Percentiles rank a stretch among this genome's conserved stretches.
Evolutionary conservation across 1,140 invertebrate genomes (phyloP).

Genomic region (Dryas iulia): DNA sequence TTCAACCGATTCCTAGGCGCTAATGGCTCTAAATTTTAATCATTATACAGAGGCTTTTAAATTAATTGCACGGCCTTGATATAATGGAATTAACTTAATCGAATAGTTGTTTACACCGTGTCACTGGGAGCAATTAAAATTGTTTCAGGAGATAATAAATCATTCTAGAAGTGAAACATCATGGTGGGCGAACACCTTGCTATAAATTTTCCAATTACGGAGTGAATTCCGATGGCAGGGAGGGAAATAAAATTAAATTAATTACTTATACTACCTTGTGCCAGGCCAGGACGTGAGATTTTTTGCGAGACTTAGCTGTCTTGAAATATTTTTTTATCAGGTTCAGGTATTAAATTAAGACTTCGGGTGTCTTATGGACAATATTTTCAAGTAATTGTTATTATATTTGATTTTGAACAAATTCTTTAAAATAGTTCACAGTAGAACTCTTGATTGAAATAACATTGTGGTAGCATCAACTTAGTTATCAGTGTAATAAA

Average conservation of each 20-base stretch:
- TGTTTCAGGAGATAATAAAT: conserved; percentile 76
- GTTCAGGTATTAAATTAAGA: neutral
- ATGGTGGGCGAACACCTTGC: conserved; percentile 70
- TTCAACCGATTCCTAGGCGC: conserved; percentile 29
- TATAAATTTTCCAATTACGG: conserved; percentile 78
- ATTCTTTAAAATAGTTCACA: no score
- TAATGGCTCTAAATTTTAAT: conserved; percentile 41
- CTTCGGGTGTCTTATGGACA: neutral
- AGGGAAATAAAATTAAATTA: conserved; percentile 68
- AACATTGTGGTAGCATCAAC: no score
- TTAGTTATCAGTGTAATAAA: no score
- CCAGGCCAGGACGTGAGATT: neutral
- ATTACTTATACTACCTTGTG: conserved; percentile 43
- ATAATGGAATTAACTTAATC: conserved; percentile 78
- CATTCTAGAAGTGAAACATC: conserved; percentile 78
- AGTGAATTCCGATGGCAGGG: conserved; percentile 63
- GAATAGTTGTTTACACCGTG: conserved; percentile 79
- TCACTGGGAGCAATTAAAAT: conserved; percentile 78
- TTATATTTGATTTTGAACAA: no score
- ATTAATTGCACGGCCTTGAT: conserved; percentile 65
- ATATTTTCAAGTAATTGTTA: neutral
- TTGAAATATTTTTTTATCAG: neutral
- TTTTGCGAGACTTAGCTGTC: neutral
- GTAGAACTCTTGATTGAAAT: no score
- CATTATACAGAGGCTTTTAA: conserved; percentile 59